phyloP scores from a whole-genome alignment of 2,888 invertebrate genomes.

The Cerastis rubricosa region DNA sequence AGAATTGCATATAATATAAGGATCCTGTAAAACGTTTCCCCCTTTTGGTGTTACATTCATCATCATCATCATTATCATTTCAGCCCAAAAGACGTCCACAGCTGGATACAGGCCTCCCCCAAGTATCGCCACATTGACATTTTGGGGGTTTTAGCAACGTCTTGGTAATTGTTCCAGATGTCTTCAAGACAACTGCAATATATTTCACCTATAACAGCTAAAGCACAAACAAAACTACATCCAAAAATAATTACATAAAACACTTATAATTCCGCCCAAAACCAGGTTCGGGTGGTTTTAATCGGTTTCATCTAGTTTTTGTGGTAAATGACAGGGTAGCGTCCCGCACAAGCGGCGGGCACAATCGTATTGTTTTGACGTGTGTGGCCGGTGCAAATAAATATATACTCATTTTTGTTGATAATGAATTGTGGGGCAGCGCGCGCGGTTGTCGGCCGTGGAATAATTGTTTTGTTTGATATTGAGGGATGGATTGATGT shows the following conservation, averaged over 20 bases:
- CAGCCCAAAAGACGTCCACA: no score
- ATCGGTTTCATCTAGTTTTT: slow-evolving; percentile 88
- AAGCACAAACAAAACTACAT: slow-evolving; percentile 1
- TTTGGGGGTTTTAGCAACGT: not conserved
- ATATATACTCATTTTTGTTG: slow-evolving; percentile 89
- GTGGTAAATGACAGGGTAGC: slow-evolving; percentile 81
- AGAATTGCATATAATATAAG: not conserved
- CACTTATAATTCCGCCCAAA: slow-evolving; percentile 56
- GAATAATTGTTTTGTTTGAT: slow-evolving; percentile 26
- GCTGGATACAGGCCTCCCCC: no score
- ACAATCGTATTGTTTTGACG: slow-evolving; percentile 82
- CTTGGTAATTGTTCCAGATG: not conserved
- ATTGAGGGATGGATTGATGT: slow-evolving; percentile 12
- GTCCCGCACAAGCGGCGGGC: slow-evolving; percentile 64
- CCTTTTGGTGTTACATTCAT: not conserved
- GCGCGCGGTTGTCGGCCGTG: slow-evolving; percentile 28
- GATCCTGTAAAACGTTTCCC: not conserved
- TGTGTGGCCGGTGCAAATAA: slow-evolving; percentile 82
- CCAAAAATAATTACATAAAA: slow-evolving; percentile 44
- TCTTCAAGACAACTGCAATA: not conserved
- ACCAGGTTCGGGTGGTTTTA: slow-evolving; percentile 70
- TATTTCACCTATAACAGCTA: not conserved
- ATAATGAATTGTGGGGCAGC: slow-evolving; percentile 84
- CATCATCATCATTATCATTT: no score
- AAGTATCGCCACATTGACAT: no score